phyloP scores from a whole-genome alignment of 2,888 invertebrate genomes.

The Cataglyphis altisquamis region DNA sequence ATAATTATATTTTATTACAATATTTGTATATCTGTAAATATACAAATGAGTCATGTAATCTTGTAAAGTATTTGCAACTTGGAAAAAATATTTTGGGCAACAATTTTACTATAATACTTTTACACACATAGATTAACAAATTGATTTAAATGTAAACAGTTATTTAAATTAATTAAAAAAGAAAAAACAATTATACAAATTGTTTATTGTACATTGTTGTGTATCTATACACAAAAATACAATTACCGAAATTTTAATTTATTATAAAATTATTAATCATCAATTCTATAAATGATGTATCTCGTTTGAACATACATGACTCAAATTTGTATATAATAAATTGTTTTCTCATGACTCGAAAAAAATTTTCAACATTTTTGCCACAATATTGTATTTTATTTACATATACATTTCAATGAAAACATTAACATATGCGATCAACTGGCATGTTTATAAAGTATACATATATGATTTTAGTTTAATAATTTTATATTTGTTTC shows the following conservation, averaged over 20 bases:
- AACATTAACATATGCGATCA: constrained; percentile 53
- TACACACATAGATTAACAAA: neutral
- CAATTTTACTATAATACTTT: neutral
- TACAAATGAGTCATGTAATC: constrained; percentile 11
- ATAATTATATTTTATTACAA: too few species aligned
- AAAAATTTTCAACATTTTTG: constrained; percentile 38
- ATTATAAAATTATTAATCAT: constrained; percentile 7
- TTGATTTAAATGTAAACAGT: neutral
- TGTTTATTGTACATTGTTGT: neutral
- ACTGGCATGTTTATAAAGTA: neutral
- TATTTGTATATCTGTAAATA: constrained; percentile 17
- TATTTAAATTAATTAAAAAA: neutral
- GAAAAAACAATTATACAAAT: neutral
- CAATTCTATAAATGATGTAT: constrained; percentile 23
- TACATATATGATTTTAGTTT: neutral
- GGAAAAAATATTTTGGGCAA: neutral
- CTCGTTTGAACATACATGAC: constrained; percentile 4
- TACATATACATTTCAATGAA: constrained; percentile 50
- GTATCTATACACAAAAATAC: neutral
- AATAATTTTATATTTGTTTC: constrained; percentile 16
- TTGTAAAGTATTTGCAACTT: constrained; percentile 1
- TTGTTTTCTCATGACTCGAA: neutral
- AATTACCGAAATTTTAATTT: neutral
- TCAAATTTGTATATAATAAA: constrained; percentile 17
- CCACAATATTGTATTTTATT: constrained; percentile 53